Evolutionary conservation across 2,888 invertebrate species (phyloP).

Genomic region (Diarsia dahlii): DNA sequence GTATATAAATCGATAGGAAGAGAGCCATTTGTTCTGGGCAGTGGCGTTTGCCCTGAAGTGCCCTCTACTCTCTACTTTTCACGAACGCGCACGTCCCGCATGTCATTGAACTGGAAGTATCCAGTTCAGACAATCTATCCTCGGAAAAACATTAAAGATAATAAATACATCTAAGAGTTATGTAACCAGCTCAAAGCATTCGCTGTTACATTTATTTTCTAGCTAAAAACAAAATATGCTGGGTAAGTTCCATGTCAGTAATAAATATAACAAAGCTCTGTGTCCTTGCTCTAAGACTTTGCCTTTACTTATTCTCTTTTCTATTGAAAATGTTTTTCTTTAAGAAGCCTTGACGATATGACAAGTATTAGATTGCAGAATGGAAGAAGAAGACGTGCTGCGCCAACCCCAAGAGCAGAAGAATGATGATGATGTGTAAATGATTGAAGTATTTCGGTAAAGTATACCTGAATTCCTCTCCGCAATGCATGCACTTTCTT

Average conservation of each 20-base stretch:
- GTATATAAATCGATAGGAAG: not conserved
- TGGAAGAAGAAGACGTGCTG: not conserved
- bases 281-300: not conserved
- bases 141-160: not conserved
- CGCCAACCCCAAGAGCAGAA: not conserved
- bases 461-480: slow-evolving; percentile 80
- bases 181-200: not conserved
- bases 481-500: slow-evolving; percentile 76
- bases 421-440: not conserved
- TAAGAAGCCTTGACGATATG: not conserved
- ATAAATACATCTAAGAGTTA: not conserved
- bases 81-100: not conserved
- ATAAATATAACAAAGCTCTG: not conserved
- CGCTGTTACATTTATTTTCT: not conserved
- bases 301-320: not conserved
- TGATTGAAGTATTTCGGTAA: not conserved
- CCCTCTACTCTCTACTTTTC: not conserved
- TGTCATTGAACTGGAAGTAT: too few species aligned
- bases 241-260: not conserved
- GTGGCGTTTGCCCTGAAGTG: too few species aligned
- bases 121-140: not conserved
- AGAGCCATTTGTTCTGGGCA: not conserved
- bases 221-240: not conserved
- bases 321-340: not conserved
- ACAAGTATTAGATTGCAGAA: not conserved